phyloP scores from a whole-genome alignment of 2,888 invertebrate species.

The Orchesellides sinensis region DNA sequence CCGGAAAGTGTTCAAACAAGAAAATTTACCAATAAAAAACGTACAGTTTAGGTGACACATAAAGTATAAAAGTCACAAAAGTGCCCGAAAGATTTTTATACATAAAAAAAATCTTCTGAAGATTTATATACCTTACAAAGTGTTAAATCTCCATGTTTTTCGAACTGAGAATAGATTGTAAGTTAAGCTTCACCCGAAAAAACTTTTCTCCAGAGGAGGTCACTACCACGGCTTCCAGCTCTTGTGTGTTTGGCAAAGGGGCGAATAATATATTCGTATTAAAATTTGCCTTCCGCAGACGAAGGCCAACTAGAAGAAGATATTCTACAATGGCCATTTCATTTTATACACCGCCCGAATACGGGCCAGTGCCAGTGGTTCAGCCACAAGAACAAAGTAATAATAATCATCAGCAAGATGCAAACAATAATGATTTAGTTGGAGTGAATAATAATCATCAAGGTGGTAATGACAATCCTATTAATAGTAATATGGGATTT shows the following conservation, averaged over 20 bases:
- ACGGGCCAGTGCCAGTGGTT: conserved; percentile 43
- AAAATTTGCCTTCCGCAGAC: conserved; percentile 5
- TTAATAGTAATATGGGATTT: neutral
- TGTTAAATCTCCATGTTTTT: too few species aligned
- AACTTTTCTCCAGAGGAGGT: neutral
- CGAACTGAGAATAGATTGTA: neutral
- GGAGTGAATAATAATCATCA: neutral
- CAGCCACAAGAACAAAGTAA: conserved; percentile 21
- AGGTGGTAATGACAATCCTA: neutral
- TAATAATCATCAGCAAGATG: conserved; percentile 24
- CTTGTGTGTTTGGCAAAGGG: neutral
- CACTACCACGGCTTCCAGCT: too few species aligned
- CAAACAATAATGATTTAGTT: conserved; percentile 21
- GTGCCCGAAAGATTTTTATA: too few species aligned
- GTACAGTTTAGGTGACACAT: too few species aligned
- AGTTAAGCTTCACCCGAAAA: neutral
- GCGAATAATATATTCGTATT: neutral
- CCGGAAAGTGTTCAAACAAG: too few species aligned
- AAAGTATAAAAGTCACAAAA: too few species aligned
- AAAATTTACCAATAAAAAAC: too few species aligned
- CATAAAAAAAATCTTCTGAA: too few species aligned
- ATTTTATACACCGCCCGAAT: conserved; percentile 56
- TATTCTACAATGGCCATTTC: conserved; percentile 60
- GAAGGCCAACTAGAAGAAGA: too few species aligned
- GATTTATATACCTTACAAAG: too few species aligned